Base-by-base conservation (phyloP, 2,797 vertebrate species). In the Diglossa cyanea region DNA sequence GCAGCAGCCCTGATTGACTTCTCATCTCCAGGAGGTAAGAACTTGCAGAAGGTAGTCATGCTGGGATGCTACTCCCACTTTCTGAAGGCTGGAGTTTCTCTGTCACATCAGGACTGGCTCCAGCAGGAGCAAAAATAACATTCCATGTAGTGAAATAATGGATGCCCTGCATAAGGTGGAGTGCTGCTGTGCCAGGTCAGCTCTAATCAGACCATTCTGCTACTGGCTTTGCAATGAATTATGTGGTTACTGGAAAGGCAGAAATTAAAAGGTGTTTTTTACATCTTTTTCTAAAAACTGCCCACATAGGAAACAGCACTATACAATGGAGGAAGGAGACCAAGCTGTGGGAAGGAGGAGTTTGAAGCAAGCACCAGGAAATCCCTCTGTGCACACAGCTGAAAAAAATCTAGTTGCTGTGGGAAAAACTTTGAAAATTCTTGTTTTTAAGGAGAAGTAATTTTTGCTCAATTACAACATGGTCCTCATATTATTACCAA, bases 221-320 rank as follows among this genome's bases (percentile, higher is more conserved):
- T 50, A 26, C 60, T 40, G 75, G 26, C 65, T 93, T 92, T 71
- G 53, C 19, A 67, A 87, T 65, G 53, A 79, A 53, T 92, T 9
- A 63, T 57, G 79, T 0, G 0, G 11, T 51, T 79, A 74, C 53
- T 71, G n/a, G 50, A 92, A 89, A 80, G n/a, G 14, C 30, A 55
- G 48, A 82, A 71, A 90, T 91, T 71, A 72, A 92, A 86, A 90
- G 24, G 24, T 70, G 19, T 0, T 31, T 90, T 93, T 88, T 39
- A 45, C 51, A 86, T 24, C 5, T 95, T 35, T 90, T 86, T 78
- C 84, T 75, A 33, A 90, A 81, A 95, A 19, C 25, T 77, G 17
- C 18, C 51, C 60, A n/a, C 23, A 2, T 35, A 78, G 54, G n/a
- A 93, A 94, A 61, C 25, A 79, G 55, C 39, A 67, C 1, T 18